Evolutionary conservation across 2,888 invertebrate genomes (phyloP), one percentile per base, ranked within the genome.

Genomic region (Polia nebulosa): DNA sequence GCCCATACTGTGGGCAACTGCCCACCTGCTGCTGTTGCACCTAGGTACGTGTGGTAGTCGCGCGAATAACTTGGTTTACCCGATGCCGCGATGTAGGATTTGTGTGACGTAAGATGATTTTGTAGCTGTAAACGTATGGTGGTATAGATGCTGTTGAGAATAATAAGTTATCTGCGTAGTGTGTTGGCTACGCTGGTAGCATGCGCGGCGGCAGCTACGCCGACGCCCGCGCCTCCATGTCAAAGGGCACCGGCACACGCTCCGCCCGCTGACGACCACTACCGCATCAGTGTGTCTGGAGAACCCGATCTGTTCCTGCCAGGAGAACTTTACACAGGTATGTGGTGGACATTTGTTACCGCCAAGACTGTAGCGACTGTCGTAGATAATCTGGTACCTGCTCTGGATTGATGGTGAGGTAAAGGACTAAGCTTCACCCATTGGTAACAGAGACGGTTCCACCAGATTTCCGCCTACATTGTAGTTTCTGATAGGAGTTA

Each of bases 321-420:
- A 0, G 97, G 97, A 76, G 97, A 98, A 83, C 96, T 97, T 67
- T 98, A 98, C 89, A 97, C 97, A 88, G 97, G 98, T 98, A 94
- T 93, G 74, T 59, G 6, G 3, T 17, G 4, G n/a, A 27, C 6
- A 11, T 34, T 55, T 1, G 7, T 52, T 29, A 32, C 6, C 22
- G 45, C 20, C 11, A 45, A 45, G 11, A 45, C 39, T 45, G 13
- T 20, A 20, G 45, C 20, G 2, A 6, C 11, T 20, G 20, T 22
- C 3, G 9, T 20, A 20, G 20, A 39, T 17, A 39, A 39, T 39
- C 20, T 20, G 44, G 20, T 9, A 20, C 11, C 20, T 20, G 3
- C n/a, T 8, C n/a, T 41, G 20, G 11, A 44, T 44, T 11, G 4
- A 4, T 20, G 22, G 20, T 13, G 45, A 45, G 1, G 2, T 13